These are phyloP conservation scores for Phaonia tiefii DNA, from an alignment of 2,888 invertebrate species.

Conservation along the genomic window DNA sequence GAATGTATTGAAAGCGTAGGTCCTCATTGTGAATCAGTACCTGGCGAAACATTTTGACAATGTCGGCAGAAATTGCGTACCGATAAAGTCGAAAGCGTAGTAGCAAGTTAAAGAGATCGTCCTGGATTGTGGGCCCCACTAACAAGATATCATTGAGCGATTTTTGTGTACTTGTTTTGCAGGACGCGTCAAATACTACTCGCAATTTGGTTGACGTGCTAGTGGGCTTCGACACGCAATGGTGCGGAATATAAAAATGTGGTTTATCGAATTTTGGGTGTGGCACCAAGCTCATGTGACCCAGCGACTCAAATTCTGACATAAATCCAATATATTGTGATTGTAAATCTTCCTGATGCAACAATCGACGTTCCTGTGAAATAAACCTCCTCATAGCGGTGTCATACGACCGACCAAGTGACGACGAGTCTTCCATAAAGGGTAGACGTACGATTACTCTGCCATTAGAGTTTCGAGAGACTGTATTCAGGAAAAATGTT, in stretches of 20 bases:
- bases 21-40: slow-evolving; percentile 49
- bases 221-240: slow-evolving; percentile 61
- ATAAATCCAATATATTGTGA: no score
- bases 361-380: no score
- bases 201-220: slow-evolving; percentile 59
- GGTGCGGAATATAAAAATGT: slow-evolving; percentile 60
- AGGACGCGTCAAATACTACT: slow-evolving; percentile 59
- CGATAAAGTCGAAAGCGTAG: slow-evolving; percentile 60
- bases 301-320: no score
- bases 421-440: no score
- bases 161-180: slow-evolving; percentile 48
- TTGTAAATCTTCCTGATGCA: no score
- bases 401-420: no score
- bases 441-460: no score
- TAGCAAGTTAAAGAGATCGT: slow-evolving; percentile 52
- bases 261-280: slow-evolving; percentile 35
- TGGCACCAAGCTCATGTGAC: slow-evolving; percentile 73
- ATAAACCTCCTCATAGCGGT: slow-evolving; percentile 62
- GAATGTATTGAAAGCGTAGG: slow-evolving; percentile 42
- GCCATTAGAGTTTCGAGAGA: no score
- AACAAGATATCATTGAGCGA: slow-evolving; percentile 63
- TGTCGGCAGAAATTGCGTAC: slow-evolving; percentile 60
- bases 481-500: no score
- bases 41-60: slow-evolving; percentile 66
- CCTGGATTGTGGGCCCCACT: slow-evolving; percentile 62